Percentiles rank a stretch among this genome's conserved stretches.
Conservation (phyloP, 2,113 vertebrate genomes). For the Ictidomys tridecemlineatus region DNA sequence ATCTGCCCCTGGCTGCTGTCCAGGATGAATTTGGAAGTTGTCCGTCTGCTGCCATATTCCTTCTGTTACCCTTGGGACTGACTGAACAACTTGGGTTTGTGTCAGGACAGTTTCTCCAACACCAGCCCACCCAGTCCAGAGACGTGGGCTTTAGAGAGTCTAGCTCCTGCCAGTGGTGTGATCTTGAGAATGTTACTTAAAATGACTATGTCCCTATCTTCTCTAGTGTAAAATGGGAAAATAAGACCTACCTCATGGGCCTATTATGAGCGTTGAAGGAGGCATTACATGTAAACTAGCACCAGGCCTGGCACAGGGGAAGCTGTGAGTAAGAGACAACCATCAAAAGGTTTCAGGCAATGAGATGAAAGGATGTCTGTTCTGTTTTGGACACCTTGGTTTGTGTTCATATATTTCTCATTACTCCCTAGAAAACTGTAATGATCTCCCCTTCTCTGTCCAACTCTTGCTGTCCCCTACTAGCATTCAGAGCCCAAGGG, state of each 20-base stretch:
- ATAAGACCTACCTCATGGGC: not conserved
- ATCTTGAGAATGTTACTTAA: not conserved
- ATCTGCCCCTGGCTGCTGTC: not conserved
- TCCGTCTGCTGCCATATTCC: not conserved
- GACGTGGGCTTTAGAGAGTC: not conserved
- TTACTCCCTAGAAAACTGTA: not conserved
- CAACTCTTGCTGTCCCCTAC: not conserved
- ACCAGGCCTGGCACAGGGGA: not conserved
- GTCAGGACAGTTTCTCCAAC: not conserved
- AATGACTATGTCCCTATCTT: not conserved
- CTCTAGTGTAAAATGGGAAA: not conserved
- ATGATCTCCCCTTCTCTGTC: not conserved
- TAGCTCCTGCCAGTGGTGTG: not conserved
- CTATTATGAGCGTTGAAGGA: not conserved
- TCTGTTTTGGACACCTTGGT: not conserved
- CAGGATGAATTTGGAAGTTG: not conserved
- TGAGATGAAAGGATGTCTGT: not conserved
- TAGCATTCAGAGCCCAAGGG: not conserved
- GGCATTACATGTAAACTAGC: not conserved
- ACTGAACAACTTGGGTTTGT: not conserved
- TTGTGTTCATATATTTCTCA: constrained; percentile 7
- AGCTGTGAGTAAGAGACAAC: not conserved
- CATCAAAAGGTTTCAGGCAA: not conserved
- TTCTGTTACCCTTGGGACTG: not conserved
- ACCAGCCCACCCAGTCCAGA: not conserved